Evolutionary conservation across 2,888 invertebrate genomes (phyloP), one percentile per base, ranked within the genome.

Genomic region (Cephus sareptanus): DNA sequence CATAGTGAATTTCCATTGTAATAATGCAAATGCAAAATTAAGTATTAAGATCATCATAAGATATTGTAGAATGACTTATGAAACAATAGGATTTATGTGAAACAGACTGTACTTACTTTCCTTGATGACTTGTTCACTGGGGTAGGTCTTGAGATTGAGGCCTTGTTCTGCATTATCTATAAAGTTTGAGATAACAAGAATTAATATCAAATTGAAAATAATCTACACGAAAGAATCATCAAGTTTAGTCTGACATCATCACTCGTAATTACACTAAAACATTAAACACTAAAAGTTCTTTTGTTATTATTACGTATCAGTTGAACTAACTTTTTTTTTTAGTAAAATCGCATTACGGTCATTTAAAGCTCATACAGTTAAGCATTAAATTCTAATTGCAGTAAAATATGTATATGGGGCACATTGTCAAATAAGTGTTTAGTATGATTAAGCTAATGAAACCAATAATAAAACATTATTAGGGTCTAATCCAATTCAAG

Each of bases 61-160:
- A 80, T 77, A 80, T 78, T 37, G 75, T 78, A 79, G 71, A 81
- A 79, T 79, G 71, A 76, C 56, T 76, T 74, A 80, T 78, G 79
- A 74, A 77, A 73, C 82, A 79, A 73, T 76, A 77, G 74, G 70
- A 75, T 11, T 33, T 75, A 73, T 77, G 77, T 77, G 34, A 76
- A 75, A 15, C 4, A 33, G 56, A 79, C 37, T 69, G 78, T 87
- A 94, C 96, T 96, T 92, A 97, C 97, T 96, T 94, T 96, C 95
- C 94, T 96, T 95, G 82, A 97, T 95, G 74, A 94, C 94, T 91
- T 97, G 97, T 40, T 94, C 94, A 37, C 92, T 92, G 1, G 97
- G 97, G 88, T 97, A 96, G 0, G 96, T 96, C 91, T 93, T 95
- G 83, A 98, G 92, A 77, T 94, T 93, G 81, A 97, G 91, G 34